phyloP scores from a whole-genome alignment of 2,888 invertebrate genomes.

The Bellardia bayeri region DNA sequence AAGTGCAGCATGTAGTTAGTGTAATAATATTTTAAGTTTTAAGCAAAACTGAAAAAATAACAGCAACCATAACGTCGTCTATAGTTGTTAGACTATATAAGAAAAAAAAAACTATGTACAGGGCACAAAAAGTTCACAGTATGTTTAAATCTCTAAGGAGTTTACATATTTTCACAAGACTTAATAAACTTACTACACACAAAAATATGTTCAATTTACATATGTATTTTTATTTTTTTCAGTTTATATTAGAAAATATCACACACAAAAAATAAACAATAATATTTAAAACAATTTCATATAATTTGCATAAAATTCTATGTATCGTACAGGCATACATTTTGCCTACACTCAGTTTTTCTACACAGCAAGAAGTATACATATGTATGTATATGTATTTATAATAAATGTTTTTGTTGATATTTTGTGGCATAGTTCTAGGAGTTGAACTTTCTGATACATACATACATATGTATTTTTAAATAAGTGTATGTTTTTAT shows the following conservation, averaged over 20 bases:
- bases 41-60: neutral
- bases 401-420: neutral
- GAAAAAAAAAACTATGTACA: neutral
- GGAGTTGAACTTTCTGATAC: neutral
- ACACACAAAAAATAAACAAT: neutral
- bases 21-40: conserved; percentile 1
- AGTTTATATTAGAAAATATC: conserved; percentile 16
- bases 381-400: too few species aligned
- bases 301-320: conserved; percentile 50
- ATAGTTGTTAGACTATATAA: conserved; percentile 6
- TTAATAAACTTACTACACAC: neutral
- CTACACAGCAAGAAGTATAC: neutral
- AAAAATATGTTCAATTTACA: conserved; percentile 31
- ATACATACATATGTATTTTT: neutral
- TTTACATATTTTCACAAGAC: conserved; percentile 39
- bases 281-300: conserved; percentile 31
- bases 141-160: conserved; percentile 49
- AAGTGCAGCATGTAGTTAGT: conserved; percentile 19
- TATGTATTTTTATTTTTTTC: neutral
- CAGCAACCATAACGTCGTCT: neutral
- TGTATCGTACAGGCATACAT: conserved; percentile 6
- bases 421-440: neutral
- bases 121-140: conserved; percentile 29
- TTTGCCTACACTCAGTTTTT: neutral
- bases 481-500: neutral